phyloP scores from a whole-genome alignment of 2,797 vertebrate genomes.

The Agapornis canus region DNA sequence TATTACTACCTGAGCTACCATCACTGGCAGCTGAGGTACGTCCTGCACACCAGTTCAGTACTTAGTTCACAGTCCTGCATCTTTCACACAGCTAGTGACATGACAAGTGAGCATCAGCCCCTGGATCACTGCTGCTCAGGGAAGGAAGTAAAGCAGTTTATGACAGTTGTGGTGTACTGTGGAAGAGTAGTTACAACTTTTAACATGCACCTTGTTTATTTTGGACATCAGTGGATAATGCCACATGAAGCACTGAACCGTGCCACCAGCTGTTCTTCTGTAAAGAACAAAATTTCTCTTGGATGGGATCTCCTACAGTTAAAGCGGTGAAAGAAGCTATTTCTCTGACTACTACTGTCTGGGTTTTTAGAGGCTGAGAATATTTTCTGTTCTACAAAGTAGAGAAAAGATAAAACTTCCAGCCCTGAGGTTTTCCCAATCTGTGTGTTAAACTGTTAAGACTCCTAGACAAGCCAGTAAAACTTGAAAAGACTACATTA shows the following conservation, averaged over 20 bases:
- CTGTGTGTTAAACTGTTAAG: background rate
- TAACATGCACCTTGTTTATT: background rate
- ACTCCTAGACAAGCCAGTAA: background rate
- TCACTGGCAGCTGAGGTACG: background rate
- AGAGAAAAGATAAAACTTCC: background rate
- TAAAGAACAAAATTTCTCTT: background rate
- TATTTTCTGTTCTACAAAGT: background rate
- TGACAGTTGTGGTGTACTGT: background rate
- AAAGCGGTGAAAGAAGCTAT: accelerated
- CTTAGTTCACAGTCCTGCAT: background rate
- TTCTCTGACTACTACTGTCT: background rate
- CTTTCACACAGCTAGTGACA: background rate
- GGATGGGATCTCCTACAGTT: background rate
- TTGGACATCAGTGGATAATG: background rate
- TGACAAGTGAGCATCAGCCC: background rate
- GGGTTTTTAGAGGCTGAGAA: background rate
- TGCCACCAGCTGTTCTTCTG: background rate
- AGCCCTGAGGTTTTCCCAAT: background rate
- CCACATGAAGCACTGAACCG: background rate
- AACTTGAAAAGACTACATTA: background rate
- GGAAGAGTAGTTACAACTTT: background rate
- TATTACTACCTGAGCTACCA: background rate
- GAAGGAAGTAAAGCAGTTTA: background rate
- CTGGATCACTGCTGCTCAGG: background rate
- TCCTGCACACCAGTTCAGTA: background rate